Evolutionary conservation across 2,797 vertebrate genomes (phyloP).

Genomic region (Holocentrus rufus): DNA sequence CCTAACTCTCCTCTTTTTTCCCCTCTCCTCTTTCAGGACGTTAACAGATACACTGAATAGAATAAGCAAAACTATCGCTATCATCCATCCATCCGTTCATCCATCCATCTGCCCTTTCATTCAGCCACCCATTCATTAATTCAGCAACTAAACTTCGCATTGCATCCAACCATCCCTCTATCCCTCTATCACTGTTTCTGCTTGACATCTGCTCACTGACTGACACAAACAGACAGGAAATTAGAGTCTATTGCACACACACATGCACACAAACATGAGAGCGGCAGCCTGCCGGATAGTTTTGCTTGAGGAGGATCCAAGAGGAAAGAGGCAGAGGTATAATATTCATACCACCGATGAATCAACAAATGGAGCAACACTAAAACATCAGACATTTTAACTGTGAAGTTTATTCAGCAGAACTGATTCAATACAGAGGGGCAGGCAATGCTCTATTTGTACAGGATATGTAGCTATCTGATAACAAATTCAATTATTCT

Average conservation of each 20-base stretch:
- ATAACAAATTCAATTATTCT: constrained; percentile 21
- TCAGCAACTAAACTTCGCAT: not conserved
- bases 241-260: constrained; percentile 23
- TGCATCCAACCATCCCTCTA: not conserved
- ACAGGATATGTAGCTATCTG: not conserved
- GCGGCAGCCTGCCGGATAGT: not conserved
- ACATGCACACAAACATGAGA: constrained; percentile 3
- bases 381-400: too few species aligned
- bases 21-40: constrained; percentile 19
- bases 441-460: not conserved
- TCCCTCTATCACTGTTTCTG: constrained; percentile 37
- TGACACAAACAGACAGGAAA: constrained; percentile 47
- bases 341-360: constrained; percentile 24
- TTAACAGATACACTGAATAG: constrained; percentile 25
- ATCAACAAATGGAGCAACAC: not conserved
- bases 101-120: constrained; percentile 33
- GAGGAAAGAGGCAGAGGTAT: constrained; percentile 1
- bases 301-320: not conserved
- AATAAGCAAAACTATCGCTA: constrained; percentile 24
- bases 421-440: not conserved
- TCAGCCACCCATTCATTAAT: constrained; percentile 27
- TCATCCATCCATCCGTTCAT: constrained; percentile 25
- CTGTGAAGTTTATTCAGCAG: too few species aligned
- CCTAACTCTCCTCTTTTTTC: not conserved
- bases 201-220: constrained; percentile 25